These are phyloP conservation scores for Diadophis punctatus DNA, from an alignment of 2,113 vertebrate genomes.

Conservation along the genomic window DNA sequence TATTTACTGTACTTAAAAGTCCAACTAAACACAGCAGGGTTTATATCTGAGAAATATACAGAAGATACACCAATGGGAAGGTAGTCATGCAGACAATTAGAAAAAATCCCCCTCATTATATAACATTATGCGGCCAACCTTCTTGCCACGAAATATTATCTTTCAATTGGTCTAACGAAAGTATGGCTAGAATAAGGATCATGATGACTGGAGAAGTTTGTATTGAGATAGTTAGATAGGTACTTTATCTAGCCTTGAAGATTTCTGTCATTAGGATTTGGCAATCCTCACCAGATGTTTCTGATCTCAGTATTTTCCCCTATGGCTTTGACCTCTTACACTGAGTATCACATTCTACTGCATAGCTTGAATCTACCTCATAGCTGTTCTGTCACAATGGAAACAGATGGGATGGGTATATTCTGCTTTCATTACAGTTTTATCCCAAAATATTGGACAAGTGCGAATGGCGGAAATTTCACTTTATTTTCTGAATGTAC, in stretches of 20 bases:
- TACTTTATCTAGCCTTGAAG: not conserved
- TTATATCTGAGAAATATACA: not conserved
- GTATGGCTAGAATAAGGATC: not conserved
- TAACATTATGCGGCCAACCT: not conserved
- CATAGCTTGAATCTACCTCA: not conserved
- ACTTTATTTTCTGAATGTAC: not conserved
- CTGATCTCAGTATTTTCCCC: not conserved
- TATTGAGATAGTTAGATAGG: not conserved
- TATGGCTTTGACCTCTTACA: not conserved
- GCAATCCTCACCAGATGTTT: not conserved
- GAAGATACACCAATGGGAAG: not conserved
- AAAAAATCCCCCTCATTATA: not conserved
- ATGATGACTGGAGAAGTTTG: not conserved
- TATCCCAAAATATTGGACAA: not conserved
- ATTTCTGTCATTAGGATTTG: not conserved
- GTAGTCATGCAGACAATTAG: not conserved
- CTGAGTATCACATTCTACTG: not conserved
- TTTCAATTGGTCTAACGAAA: not conserved
- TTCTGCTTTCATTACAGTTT: not conserved
- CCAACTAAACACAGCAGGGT: not conserved
- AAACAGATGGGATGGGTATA: not conserved
- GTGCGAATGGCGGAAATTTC: not conserved
- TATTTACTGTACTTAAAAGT: not conserved
- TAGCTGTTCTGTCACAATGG: not conserved
- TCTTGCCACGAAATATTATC: not conserved